These are phyloP conservation scores for Enteromius paludinosus DNA, from an alignment of 2,797 vertebrate species.

Conservation along the genomic window DNA sequence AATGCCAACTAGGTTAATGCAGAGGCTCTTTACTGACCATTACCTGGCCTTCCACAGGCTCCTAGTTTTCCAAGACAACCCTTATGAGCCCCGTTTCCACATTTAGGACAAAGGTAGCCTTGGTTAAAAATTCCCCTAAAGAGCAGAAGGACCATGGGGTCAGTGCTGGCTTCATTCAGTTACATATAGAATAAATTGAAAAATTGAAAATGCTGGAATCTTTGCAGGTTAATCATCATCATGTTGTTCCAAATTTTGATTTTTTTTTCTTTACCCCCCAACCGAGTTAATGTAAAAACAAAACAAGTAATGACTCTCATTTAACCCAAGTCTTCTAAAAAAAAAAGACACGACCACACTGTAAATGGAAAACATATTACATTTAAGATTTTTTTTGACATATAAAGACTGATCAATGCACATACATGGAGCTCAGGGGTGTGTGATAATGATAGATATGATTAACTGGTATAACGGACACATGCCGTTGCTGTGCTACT, in stretches of 20 bases:
- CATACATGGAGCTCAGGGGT: background rate
- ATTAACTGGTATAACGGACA: background rate
- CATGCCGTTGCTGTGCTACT: background rate
- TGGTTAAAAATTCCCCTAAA: constrained; percentile 93
- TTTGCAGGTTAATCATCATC: too few relatives aligned
- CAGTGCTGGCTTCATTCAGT: background rate
- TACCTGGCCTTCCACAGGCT: constrained; percentile 80
- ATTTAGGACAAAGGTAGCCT: constrained; percentile 94
- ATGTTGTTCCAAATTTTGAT: background rate
- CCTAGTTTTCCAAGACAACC: constrained; percentile 92
- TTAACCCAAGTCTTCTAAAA: background rate
- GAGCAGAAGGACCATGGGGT: constrained; percentile 54
- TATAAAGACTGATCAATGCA: background rate
- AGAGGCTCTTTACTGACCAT: background rate
- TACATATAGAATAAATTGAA: background rate
- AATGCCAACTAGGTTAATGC: background rate
- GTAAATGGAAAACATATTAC: background rate
- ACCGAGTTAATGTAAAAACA: background rate
- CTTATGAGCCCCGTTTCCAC: constrained; percentile 93
- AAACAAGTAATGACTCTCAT: background rate
- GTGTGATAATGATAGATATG: background rate
- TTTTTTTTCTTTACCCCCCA: background rate
- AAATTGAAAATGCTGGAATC: too few relatives aligned
- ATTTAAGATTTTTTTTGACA: background rate
- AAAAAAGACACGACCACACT: background rate